Evolutionary conservation across 2,797 vertebrate genomes (phyloP).

Genomic region (Sandelia bainsii): DNA sequence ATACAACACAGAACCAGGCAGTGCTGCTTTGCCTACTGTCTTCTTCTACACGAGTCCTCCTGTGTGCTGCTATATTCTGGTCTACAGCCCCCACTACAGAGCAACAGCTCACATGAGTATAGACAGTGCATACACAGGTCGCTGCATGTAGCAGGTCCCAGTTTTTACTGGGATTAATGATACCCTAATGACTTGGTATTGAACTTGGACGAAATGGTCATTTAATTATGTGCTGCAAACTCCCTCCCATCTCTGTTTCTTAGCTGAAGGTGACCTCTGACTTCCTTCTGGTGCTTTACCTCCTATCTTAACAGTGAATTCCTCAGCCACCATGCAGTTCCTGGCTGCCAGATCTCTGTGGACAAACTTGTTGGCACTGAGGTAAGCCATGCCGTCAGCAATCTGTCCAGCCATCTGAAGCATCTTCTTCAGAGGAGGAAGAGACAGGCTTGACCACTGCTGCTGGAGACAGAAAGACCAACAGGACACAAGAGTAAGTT

Average conservation of each 20-base stretch:
- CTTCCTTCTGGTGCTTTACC: constrained; percentile 77
- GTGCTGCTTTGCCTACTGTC: too few relatives aligned
- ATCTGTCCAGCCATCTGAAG: constrained; percentile 99
- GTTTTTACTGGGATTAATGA: too few relatives aligned
- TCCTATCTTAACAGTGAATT: constrained; percentile 98
- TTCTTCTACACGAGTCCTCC: too few relatives aligned
- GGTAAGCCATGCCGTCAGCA: constrained; percentile 97
- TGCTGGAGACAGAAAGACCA: constrained; percentile 65
- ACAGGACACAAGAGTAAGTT: constrained; percentile 5
- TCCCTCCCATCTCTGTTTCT: not conserved
- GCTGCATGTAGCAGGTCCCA: too few relatives aligned
- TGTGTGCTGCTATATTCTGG: too few relatives aligned
- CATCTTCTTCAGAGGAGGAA: constrained; percentile 97
- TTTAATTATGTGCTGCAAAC: not conserved
- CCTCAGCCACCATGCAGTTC: constrained; percentile 99
- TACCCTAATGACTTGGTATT: too few relatives aligned
- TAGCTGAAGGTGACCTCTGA: not conserved
- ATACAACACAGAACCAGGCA: too few relatives aligned
- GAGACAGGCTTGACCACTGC: constrained; percentile 87
- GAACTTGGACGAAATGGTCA: not conserved
- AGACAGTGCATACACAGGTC: too few relatives aligned
- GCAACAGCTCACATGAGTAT: too few relatives aligned
- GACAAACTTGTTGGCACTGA: constrained; percentile 99
- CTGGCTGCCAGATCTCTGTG: constrained; percentile 97
- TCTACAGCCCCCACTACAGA: too few relatives aligned